Conservation (phyloP, 2,888 invertebrate genomes). For the Hypena proboscidalis region DNA sequence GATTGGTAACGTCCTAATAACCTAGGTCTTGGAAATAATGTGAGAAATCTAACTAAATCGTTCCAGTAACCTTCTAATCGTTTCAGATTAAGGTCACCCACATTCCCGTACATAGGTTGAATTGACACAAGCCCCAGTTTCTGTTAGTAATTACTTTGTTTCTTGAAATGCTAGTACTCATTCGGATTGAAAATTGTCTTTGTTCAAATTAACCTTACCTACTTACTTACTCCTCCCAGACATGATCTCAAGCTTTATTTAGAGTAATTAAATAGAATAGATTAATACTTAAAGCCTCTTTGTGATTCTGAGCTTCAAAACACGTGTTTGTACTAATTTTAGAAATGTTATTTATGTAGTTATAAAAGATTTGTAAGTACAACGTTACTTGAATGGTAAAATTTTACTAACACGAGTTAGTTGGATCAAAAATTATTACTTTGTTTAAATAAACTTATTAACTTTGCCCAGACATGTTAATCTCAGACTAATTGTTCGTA, state of each 20-base stretch:
- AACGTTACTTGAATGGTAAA: too few relatives aligned
- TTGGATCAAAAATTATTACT: too few relatives aligned
- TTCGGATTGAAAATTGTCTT: conserved; percentile 30
- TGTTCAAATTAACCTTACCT: conserved; percentile 38
- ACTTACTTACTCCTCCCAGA: conserved; percentile 14
- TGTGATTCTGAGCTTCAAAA: too few relatives aligned
- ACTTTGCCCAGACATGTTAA: too few relatives aligned
- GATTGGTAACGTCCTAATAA: conserved; percentile 20
- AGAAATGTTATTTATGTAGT: too few relatives aligned
- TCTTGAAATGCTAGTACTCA: conserved; percentile 35
- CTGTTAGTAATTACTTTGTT: conserved; percentile 39
- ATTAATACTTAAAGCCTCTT: too few relatives aligned
- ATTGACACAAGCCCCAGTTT: conserved; percentile 39
- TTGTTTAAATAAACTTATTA: too few relatives aligned
- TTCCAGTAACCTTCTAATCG: conserved; percentile 23
- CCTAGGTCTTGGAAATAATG: conserved; percentile 24
- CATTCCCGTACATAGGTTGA: conserved; percentile 27
- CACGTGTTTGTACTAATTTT: too few relatives aligned
- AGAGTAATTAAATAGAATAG: conserved; percentile 8
- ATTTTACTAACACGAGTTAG: too few relatives aligned
- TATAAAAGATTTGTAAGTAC: too few relatives aligned
- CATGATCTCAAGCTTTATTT: conserved; percentile 20
- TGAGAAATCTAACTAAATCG: conserved; percentile 28
- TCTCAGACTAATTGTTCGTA: too few relatives aligned
- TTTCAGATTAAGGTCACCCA: conserved; percentile 42